These are phyloP conservation scores for Sakesphorus luctuosus DNA, from an alignment of 2,113 vertebrate species.

Conservation along the genomic window DNA sequence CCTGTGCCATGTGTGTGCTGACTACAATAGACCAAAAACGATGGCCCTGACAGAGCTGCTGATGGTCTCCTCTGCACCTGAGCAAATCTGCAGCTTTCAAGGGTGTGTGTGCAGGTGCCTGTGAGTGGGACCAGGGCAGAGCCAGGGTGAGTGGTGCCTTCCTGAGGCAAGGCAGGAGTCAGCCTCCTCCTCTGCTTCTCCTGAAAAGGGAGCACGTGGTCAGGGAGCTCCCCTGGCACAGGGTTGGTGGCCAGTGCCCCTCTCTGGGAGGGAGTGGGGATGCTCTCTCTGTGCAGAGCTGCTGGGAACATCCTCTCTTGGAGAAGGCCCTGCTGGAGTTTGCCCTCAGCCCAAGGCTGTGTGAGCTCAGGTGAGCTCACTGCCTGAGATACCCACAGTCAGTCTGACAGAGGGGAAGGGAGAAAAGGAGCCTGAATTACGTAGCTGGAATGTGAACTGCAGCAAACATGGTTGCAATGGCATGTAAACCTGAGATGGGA, in stretches of 20 bases:
- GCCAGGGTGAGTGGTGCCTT: too few relatives aligned
- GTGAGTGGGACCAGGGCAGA: not conserved
- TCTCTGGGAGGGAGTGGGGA: not conserved
- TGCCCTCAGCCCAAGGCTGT: not conserved
- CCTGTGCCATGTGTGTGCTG: not conserved
- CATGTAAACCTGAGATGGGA: not conserved
- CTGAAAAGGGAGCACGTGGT: fast-evolving
- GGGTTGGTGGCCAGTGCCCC: not conserved
- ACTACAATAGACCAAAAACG: not conserved
- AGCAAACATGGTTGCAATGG: not conserved
- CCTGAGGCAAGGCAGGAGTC: not conserved
- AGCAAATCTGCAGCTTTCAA: not conserved
- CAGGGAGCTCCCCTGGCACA: not conserved
- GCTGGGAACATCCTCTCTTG: not conserved
- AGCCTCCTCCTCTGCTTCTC: not conserved
- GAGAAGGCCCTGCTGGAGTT: not conserved
- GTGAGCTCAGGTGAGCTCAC: not conserved
- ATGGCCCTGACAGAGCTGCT: not conserved
- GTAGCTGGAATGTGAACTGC: not conserved
- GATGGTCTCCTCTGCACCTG: not conserved
- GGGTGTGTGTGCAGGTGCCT: too few relatives aligned
- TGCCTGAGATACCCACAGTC: not conserved
- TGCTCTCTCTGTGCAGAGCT: not conserved
- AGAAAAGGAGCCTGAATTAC: fast-evolving
- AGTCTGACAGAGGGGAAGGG: not conserved